phyloP scores from a whole-genome alignment of 2,113 vertebrate species.

The Cochlearius cochlearius region DNA sequence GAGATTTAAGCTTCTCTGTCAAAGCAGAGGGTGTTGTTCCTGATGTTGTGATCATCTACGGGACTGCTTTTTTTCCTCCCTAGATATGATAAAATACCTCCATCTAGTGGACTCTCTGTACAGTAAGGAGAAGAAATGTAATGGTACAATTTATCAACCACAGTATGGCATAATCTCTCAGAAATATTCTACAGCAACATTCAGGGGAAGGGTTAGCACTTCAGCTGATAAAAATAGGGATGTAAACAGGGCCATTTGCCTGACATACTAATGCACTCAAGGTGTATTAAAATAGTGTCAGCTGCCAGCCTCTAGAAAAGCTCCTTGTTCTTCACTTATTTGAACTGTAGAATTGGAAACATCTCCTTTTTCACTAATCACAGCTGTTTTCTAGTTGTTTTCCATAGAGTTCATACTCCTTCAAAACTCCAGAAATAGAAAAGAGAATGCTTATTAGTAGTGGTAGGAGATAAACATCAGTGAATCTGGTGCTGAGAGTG shows the following conservation, averaged over 20 bases:
- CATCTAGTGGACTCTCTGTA: slow-evolving; percentile 59
- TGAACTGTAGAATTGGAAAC: neutral
- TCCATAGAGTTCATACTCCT: neutral
- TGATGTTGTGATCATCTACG: neutral
- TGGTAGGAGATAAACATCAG: neutral
- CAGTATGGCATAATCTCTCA: neutral
- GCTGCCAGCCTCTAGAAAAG: neutral
- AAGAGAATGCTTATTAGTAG: neutral
- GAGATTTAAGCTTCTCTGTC: neutral
- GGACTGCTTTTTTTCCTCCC: neutral
- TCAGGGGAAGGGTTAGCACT: neutral
- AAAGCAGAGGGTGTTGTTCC: neutral
- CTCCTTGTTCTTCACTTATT: neutral
- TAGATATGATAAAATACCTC: slow-evolving; percentile 47
- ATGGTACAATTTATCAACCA: neutral
- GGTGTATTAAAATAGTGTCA: neutral
- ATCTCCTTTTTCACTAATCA: neutral
- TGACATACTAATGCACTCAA: neutral
- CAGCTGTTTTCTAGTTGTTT: neutral
- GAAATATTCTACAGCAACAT: neutral
- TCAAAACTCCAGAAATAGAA: neutral
- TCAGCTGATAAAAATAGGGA: neutral
- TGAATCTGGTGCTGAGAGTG: neutral
- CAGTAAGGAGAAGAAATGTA: neutral
- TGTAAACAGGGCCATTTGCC: neutral